These are phyloP conservation scores for Scotopteryx bipunctaria DNA, from an alignment of 2,888 invertebrate species.

Conservation along the genomic window DNA sequence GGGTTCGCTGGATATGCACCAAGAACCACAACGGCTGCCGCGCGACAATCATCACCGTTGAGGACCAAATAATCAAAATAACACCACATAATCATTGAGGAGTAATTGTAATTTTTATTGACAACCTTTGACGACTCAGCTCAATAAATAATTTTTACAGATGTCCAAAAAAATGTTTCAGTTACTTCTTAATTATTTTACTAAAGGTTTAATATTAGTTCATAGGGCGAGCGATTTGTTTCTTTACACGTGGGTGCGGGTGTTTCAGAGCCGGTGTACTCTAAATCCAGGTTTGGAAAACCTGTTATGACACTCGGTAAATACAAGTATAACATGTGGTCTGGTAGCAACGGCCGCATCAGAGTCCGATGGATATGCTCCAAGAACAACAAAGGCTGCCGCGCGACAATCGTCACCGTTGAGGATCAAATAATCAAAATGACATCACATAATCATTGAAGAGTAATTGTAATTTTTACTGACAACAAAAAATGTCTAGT, in stretches of 20 bases:
- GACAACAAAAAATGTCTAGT: too few species aligned
- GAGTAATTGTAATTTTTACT: too few species aligned
- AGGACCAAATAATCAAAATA: constrained; percentile 36
- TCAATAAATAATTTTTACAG: too few species aligned
- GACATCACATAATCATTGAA: constrained; percentile 4
- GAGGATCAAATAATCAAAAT: constrained; percentile 29
- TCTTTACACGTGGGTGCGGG: too few species aligned
- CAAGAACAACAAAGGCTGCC: constrained; percentile 39
- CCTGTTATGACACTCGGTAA: constrained; percentile 42
- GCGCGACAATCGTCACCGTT: constrained; percentile 42
- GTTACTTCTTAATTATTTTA: too few species aligned
- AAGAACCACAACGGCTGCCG: constrained; percentile 38
- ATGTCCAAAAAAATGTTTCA: too few species aligned
- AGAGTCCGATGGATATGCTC: constrained; percentile 45
- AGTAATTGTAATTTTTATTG: too few species aligned
- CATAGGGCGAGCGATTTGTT: too few species aligned
- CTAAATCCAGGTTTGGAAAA: constrained; percentile 4
- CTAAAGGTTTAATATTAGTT: too few species aligned
- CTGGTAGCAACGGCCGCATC: constrained; percentile 38
- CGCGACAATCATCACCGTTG: constrained; percentile 43
- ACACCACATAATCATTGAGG: constrained; percentile 10
- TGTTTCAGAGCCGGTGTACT: too few species aligned
- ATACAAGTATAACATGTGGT: constrained; percentile 45
- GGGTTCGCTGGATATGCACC: constrained; percentile 31
- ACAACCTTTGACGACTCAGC: too few species aligned